Conservation (phyloP, 2,113 vertebrate species). For the Anarhynchus alexandrinus region DNA sequence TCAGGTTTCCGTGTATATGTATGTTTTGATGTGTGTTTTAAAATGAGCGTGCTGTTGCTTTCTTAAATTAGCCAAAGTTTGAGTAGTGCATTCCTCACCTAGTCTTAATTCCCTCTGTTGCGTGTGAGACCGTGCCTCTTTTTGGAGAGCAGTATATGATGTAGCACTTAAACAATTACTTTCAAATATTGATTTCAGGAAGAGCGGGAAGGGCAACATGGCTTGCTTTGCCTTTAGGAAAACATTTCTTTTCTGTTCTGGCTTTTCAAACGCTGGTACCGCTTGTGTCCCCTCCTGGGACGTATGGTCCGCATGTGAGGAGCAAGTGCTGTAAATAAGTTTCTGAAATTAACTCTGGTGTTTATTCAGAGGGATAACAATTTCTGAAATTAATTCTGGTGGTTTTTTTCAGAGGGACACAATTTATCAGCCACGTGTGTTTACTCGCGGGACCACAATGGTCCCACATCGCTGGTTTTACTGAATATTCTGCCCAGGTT, state of each 20-base stretch:
- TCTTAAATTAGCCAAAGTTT: neutral
- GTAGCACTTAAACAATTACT: constrained; percentile 7
- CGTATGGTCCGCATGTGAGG: neutral
- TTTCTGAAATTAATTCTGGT: neutral
- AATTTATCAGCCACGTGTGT: neutral
- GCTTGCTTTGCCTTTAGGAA: constrained; percentile 21
- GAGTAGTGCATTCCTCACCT: constrained; percentile 8
- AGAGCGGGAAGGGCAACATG: neutral
- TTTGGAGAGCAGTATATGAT: constrained; percentile 25
- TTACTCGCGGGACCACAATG: neutral
- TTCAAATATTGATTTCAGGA: constrained; percentile 56
- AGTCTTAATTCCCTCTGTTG: neutral
- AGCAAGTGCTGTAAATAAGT: neutral
- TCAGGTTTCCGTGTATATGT: neutral
- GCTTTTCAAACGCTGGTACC: neutral
- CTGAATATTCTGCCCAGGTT: neutral
- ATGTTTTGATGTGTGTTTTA: neutral
- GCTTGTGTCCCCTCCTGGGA: neutral
- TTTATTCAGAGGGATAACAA: neutral
- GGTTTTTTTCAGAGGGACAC: neutral
- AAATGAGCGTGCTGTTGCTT: neutral
- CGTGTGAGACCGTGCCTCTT: neutral
- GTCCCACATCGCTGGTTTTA: neutral
- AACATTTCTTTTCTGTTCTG: constrained; percentile 17
- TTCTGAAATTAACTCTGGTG: neutral